Percentiles rank a stretch among this genome's conserved stretches.
Evolutionary conservation across 1,140 invertebrate genomes (phyloP).

Genomic region (Drosophila saltans): DNA sequence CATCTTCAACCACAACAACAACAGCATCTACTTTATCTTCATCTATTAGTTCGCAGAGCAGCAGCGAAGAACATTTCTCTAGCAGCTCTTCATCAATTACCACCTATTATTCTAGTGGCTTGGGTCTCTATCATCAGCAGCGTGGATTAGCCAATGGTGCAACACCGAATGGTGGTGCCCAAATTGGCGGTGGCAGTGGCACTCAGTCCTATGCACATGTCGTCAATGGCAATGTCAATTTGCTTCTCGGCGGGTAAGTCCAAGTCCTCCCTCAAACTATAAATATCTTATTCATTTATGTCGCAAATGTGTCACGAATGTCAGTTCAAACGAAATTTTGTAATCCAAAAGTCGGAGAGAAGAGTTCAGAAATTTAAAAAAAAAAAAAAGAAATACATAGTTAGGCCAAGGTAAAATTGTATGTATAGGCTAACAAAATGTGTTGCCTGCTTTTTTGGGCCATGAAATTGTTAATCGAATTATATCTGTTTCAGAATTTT

Average conservation of each 20-base stretch:
- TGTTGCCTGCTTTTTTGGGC: slow-evolving; percentile 12
- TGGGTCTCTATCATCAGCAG: slow-evolving; percentile 79
- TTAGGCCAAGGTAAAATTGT: background rate
- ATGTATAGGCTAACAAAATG: background rate
- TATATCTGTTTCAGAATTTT: background rate
- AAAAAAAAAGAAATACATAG: slow-evolving; percentile 11
- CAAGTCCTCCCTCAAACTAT: slow-evolving; percentile 1
- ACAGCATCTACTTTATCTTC: slow-evolving; percentile 34
- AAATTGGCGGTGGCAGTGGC: slow-evolving; percentile 32
- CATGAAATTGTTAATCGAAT: slow-evolving; percentile 3
- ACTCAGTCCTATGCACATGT: slow-evolving; percentile 74
- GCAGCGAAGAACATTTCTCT: slow-evolving; percentile 49
- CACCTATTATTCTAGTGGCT: slow-evolving; percentile 73
- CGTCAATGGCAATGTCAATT: slow-evolving; percentile 86
- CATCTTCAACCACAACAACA: slow-evolving; percentile 40
- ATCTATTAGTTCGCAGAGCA: slow-evolving; percentile 16
- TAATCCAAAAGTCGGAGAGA: background rate
- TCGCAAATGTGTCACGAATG: slow-evolving; percentile 3
- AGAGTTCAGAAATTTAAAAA: slow-evolving; percentile 2
- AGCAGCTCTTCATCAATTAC: slow-evolving; percentile 53
- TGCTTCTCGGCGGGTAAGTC: slow-evolving; percentile 86
- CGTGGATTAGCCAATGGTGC: slow-evolving; percentile 41
- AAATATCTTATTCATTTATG: slow-evolving; percentile 14
- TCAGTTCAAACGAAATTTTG: slow-evolving; percentile 3
- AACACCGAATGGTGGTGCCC: slow-evolving; percentile 49